Evolutionary conservation across 2,888 invertebrate genomes (phyloP).

Genomic region (Neoascia interrupta): DNA sequence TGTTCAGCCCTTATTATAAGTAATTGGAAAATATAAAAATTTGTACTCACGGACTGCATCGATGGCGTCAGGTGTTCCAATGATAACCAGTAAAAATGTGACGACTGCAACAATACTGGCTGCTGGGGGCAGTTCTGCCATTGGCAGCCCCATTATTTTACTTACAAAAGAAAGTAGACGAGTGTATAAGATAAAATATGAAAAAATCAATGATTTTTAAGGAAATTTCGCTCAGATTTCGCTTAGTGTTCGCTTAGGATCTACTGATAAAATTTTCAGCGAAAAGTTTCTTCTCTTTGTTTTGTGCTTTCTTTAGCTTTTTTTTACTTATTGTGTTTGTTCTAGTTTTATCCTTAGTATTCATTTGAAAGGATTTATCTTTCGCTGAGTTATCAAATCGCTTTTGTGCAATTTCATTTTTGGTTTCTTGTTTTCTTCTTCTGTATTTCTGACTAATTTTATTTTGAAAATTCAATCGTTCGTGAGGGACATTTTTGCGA

Average conservation of each 20-base stretch:
- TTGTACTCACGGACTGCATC: constrained; percentile 80
- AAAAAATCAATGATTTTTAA: constrained; percentile 22
- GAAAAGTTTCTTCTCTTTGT: not conserved
- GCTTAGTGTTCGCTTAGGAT: constrained; percentile 41
- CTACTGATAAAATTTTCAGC: not conserved
- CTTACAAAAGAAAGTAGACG: constrained; percentile 44
- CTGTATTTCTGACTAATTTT: constrained; percentile 34
- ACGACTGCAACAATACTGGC: constrained; percentile 78
- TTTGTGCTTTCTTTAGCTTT: constrained; percentile 62
- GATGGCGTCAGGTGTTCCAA: constrained; percentile 76
- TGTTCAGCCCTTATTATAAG: not conserved
- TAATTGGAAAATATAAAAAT: constrained; percentile 9
- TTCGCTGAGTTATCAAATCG: constrained; percentile 23
- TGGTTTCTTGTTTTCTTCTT: constrained; percentile 37
- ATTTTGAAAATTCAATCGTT: constrained; percentile 73
- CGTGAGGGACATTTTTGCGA: constrained; percentile 76
- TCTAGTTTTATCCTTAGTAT: constrained; percentile 1
- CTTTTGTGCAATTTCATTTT: constrained; percentile 30
- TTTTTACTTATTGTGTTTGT: constrained; percentile 29
- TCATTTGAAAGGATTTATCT: constrained; percentile 22
- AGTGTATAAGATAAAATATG: constrained; percentile 20
- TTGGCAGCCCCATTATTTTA: constrained; percentile 80
- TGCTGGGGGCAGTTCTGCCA: constrained; percentile 77
- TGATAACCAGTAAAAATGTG: constrained; percentile 76
- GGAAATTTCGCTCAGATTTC: constrained; percentile 14